phyloP scores from a whole-genome alignment of 1,140 invertebrate genomes.

The Caenorhabditis latens region DNA sequence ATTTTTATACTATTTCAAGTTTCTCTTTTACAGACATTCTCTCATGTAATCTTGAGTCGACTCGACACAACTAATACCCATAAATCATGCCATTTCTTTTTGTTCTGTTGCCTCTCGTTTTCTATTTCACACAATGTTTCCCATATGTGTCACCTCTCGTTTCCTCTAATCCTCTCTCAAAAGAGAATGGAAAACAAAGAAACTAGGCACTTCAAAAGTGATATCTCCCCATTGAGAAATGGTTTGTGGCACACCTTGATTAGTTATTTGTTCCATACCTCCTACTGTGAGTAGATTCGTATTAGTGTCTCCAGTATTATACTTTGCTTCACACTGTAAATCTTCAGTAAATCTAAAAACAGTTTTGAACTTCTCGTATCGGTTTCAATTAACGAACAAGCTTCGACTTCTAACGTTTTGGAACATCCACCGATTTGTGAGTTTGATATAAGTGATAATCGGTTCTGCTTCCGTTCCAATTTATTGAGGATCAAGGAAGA shows the following conservation, averaged over 20 bases:
- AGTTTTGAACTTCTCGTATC: too few relatives aligned
- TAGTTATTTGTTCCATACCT: background rate
- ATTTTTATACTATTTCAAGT: background rate
- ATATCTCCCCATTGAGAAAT: background rate
- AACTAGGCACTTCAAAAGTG: background rate
- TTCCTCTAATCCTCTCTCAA: constrained; percentile 18
- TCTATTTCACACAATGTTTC: background rate
- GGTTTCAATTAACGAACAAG: background rate
- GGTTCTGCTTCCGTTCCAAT: constrained; percentile 26
- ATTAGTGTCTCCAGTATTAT: background rate
- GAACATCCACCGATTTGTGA: background rate
- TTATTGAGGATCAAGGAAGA: constrained; percentile 38
- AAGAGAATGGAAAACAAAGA: background rate
- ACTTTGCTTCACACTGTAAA: too few relatives aligned
- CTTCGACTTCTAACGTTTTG: background rate
- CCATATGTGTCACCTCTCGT: constrained; percentile 18
- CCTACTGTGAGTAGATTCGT: background rate
- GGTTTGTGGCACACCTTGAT: constrained; percentile 16
- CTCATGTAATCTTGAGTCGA: constrained; percentile 17
- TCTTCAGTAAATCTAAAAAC: too few relatives aligned
- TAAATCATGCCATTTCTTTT: constrained; percentile 19
- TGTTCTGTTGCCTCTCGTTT: too few relatives aligned
- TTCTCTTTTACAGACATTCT: background rate
- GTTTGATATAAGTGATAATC: constrained; percentile 8
- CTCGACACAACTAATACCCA: constrained; percentile 1